Evolutionary conservation across 2,113 vertebrate genomes (phyloP), one percentile per base, ranked within the genome.

Genomic region (Oxyruncus cristatus): DNA sequence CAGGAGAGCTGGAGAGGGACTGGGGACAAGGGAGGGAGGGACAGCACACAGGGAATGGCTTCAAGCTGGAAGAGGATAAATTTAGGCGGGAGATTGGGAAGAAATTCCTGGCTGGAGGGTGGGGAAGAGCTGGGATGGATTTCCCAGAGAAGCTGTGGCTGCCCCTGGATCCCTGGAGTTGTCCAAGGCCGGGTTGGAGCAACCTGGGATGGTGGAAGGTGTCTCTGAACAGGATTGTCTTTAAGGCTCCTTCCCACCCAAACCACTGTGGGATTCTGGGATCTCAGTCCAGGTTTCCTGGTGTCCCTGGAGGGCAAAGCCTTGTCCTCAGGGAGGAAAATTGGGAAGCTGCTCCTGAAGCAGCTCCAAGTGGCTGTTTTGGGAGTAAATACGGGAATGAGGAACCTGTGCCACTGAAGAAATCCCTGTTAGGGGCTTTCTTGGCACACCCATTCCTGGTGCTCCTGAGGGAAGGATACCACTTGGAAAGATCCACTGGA

Each of bases 191-290:
- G 8, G 66, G 10, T 0, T 63, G 85, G 66, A 68, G 0, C 28
- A 5, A 0, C 7, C 13, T 55, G 63, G 47, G 30, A 10, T 0
- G 1, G 13, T 15, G 63, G 58, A 4, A 76, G 11, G 1, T 21
- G 59, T 61, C 46, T 46, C 39, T 61, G 53, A 41, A 39, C 26
- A 8, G 35, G 55, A 23, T 70, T 8, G 4, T 5, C 26, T 37
- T 14, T 44, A 4, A 8, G 14, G 10, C 56, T 18, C 30, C 26
- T 65, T 16, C 59, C 41, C 39, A 3, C 21, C n/a, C 71, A 37
- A 2, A 4, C 9, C 56, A 30, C 42, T 39, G 49, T 58, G 14
- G 16, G 28, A n/a, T 91, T 46, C 66, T 61, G 7, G 28, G 42
- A 23, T 27, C 27, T 28, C 77, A 28, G 5, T 8, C 0, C 10